Evolutionary conservation across 2,113 vertebrate species (phyloP).

Genomic region (Penelope pileata): DNA sequence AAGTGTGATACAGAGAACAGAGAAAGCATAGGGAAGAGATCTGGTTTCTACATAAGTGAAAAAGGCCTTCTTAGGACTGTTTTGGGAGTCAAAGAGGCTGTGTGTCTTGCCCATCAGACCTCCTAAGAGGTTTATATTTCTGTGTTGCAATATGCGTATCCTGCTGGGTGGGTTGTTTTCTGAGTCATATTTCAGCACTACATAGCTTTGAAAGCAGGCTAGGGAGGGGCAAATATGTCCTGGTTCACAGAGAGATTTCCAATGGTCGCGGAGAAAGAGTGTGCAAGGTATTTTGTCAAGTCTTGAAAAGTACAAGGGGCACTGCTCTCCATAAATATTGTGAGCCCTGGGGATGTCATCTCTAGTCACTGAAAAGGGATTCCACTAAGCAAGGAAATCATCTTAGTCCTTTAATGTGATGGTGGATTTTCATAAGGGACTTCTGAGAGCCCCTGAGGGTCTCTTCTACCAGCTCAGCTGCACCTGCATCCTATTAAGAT

Average conservation of each 20-base stretch:
- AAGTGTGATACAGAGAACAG: neutral
- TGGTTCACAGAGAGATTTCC: neutral
- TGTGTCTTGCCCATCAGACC: neutral
- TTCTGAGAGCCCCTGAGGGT: neutral
- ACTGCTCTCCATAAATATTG: neutral
- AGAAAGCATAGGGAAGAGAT: neutral
- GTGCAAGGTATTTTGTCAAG: neutral
- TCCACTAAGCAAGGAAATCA: neutral
- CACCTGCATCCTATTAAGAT: conserved; percentile 36
- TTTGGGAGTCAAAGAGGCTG: neutral
- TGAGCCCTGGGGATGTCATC: neutral
- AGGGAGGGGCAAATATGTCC: neutral
- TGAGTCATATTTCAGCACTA: neutral
- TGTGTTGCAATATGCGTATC: neutral
- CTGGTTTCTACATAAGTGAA: neutral
- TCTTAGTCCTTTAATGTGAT: neutral
- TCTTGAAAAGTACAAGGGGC: neutral
- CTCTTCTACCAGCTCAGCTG: neutral
- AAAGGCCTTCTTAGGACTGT: neutral
- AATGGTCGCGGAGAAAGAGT: neutral
- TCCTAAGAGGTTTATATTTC: neutral
- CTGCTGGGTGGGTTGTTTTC: neutral
- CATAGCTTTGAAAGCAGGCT: neutral
- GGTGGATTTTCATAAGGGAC: neutral
- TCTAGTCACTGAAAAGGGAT: neutral